These are phyloP conservation scores for Mizuhopecten yessoensis DNA, from an alignment of 1,140 invertebrate genomes.

Conservation along the genomic window DNA sequence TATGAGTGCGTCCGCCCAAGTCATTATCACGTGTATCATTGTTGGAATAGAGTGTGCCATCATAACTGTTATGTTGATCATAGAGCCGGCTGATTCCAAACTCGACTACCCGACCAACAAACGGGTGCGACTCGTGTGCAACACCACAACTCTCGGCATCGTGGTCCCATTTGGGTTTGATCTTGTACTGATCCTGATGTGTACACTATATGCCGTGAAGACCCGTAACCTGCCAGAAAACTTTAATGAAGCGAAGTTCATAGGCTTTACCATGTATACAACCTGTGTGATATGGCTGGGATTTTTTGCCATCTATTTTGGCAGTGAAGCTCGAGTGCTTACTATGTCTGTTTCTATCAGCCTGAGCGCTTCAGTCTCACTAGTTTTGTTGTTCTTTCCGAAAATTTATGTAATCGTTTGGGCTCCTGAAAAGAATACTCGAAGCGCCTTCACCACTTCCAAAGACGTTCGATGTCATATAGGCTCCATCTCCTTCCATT, in stretches of 20 bases:
- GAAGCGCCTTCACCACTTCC: slow-evolving; percentile 89
- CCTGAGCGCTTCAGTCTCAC: slow-evolving; percentile 90
- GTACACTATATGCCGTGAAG: slow-evolving; percentile 93
- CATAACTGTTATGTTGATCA: slow-evolving; percentile 88
- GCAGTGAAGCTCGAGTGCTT: slow-evolving; percentile 89
- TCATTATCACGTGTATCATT: slow-evolving; percentile 88
- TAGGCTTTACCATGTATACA: slow-evolving; percentile 92
- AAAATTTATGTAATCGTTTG: slow-evolving; percentile 92
- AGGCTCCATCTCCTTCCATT: slow-evolving; percentile 83
- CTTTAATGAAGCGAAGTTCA: slow-evolving; percentile 88
- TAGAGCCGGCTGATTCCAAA: slow-evolving; percentile 88
- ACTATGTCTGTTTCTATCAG: slow-evolving; percentile 89
- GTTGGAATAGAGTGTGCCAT: slow-evolving; percentile 89
- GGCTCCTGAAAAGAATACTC: slow-evolving; percentile 90
- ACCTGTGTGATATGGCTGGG: slow-evolving; percentile 95
- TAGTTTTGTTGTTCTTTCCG: slow-evolving; percentile 90
- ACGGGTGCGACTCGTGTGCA: slow-evolving; percentile 87
- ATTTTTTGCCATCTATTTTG: slow-evolving; percentile 94
- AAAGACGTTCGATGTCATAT: slow-evolving; percentile 92
- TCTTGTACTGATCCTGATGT: slow-evolving; percentile 90
- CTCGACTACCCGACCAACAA: slow-evolving; percentile 84
- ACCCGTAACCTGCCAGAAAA: slow-evolving; percentile 94
- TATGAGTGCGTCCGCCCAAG: slow-evolving; percentile 86
- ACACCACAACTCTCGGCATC: slow-evolving; percentile 88
- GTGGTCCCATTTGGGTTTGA: slow-evolving; percentile 91